Conservation (phyloP, 2,113 vertebrate genomes). For the Oncorhynchus tshawytscha region DNA sequence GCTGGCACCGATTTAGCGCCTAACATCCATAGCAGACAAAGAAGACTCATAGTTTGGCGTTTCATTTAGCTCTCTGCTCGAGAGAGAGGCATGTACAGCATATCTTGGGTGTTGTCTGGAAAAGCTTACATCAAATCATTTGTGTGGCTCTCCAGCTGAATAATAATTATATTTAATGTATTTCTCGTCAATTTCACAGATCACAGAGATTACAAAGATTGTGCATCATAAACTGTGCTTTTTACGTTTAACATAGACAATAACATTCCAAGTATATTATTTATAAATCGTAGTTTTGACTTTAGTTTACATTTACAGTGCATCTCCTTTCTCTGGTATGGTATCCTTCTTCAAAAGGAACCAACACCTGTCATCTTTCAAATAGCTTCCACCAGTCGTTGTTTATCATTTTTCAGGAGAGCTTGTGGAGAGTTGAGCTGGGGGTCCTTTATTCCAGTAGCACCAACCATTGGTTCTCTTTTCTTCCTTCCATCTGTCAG, state of each 20-base stretch:
- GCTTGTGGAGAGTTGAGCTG: background rate
- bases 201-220: background rate
- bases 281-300: background rate
- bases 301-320: background rate
- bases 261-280: background rate
- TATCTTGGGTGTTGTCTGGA: too few species aligned
- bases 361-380: too few species aligned
- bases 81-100: background rate
- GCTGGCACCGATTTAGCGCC: too few species aligned
- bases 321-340: background rate
- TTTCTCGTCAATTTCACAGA: background rate
- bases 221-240: background rate
- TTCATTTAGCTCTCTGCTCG: background rate
- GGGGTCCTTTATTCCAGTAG: slow-evolving; percentile 11
- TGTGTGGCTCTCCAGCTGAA: too few species aligned
- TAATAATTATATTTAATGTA: background rate
- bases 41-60: background rate
- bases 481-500: slow-evolving; percentile 6
- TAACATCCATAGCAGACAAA: too few species aligned
- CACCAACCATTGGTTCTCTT: slow-evolving; percentile 5
- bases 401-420: too few species aligned
- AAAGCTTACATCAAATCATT: too few species aligned
- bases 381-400: too few species aligned
- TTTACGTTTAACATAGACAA: background rate
- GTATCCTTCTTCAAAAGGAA: too few species aligned